phyloP scores from a whole-genome alignment of 2,797 vertebrate genomes.

The Gambusia yucatana region DNA sequence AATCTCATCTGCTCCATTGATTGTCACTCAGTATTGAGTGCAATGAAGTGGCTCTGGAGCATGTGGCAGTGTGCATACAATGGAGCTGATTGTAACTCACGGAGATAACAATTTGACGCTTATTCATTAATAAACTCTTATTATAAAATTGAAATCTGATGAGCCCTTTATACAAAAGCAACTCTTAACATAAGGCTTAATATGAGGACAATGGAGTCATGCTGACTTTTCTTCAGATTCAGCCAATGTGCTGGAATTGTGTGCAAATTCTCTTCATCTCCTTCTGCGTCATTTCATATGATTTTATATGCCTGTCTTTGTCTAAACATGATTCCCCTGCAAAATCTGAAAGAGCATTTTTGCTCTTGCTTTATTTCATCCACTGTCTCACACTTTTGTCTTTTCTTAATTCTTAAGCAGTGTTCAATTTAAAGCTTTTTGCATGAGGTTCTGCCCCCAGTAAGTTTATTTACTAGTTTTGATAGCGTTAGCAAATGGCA shows the following conservation, averaged over 20 bases:
- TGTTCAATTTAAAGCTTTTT: not conserved
- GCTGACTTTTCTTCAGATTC: conserved; percentile 38
- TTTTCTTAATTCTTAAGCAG: not conserved
- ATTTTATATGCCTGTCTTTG: not conserved
- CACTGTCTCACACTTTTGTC: not conserved
- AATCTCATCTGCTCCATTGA: conserved; percentile 75
- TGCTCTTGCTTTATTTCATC: not conserved
- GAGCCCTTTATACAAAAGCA: conserved; percentile 3
- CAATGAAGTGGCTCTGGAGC: conserved; percentile 58
- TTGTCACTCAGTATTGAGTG: conserved; percentile 68
- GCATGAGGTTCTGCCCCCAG: not conserved
- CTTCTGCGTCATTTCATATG: conserved; percentile 34
- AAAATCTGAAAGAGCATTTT: not conserved
- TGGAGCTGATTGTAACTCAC: conserved; percentile 28
- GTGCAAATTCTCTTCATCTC: conserved; percentile 37
- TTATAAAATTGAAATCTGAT: not conserved
- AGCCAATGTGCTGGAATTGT: conserved; percentile 41
- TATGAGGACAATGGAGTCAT: conserved; percentile 6
- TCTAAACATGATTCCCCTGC: not conserved
- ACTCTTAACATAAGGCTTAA: conserved; percentile 18
- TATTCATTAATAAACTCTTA: not conserved
- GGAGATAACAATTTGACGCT: conserved; percentile 28
- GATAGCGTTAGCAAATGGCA: conserved; percentile 30
- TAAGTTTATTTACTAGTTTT: conserved; percentile 11
- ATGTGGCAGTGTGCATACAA: conserved; percentile 44